Percentiles rank a stretch among this genome's conserved stretches.
These are phyloP conservation scores for Aleiodes testaceus DNA, from an alignment of 2,888 invertebrate species.

Conservation along the genomic window DNA sequence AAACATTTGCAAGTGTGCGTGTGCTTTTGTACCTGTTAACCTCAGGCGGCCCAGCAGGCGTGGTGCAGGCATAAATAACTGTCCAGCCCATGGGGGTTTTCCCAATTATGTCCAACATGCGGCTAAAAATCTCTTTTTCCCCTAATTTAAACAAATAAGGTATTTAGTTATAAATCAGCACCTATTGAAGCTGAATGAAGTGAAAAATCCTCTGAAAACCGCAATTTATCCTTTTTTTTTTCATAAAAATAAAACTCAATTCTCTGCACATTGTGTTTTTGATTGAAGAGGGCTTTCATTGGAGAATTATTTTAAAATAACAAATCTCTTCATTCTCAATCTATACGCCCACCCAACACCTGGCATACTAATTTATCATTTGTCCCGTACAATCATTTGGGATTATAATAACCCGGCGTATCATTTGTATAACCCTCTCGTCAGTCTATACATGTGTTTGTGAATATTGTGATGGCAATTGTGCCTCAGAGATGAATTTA, in stretches of 20 bases:
- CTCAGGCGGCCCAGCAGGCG: neutral
- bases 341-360: constrained; percentile 9
- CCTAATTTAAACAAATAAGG: constrained; percentile 17
- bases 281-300: constrained; percentile 6
- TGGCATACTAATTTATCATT: constrained; percentile 25
- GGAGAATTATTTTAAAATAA: neutral
- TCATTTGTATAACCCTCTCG: constrained; percentile 9
- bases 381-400: neutral
- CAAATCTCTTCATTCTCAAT: constrained; percentile 9
- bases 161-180: neutral
- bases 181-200: neutral
- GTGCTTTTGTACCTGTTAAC: neutral
- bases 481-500: no score
- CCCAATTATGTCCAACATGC: constrained; percentile 11
- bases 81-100: neutral
- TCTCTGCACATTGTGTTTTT: neutral
- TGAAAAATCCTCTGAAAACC: neutral
- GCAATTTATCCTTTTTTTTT: no score
- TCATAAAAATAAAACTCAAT: neutral
- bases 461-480: no score
- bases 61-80: neutral
- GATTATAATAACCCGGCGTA: neutral
- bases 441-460: no score
- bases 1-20: neutral
- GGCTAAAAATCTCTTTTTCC: neutral